Evolutionary conservation across 2,113 vertebrate genomes (phyloP).

Genomic region (Ia io): DNA sequence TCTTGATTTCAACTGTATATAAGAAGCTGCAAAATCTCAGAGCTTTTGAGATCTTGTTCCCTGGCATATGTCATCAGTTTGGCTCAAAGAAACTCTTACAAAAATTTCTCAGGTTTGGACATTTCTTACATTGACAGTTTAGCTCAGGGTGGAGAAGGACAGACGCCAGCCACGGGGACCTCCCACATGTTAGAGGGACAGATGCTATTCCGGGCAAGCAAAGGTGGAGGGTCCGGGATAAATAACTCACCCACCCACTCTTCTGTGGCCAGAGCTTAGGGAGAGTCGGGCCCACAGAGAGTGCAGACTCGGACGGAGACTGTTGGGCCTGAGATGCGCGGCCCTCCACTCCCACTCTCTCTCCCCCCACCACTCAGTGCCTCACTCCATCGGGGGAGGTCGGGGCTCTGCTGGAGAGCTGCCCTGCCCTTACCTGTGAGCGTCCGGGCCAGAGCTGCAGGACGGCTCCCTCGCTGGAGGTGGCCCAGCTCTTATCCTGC

Average conservation of each 20-base stretch:
- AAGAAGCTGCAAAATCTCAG: background rate
- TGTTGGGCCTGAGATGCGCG: fast-evolving
- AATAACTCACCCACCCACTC: background rate
- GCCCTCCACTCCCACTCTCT: fast-evolving
- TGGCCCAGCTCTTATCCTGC: background rate
- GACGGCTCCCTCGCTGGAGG: fast-evolving
- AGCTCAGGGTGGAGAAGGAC: background rate
- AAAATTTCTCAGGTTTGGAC: background rate
- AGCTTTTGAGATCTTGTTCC: background rate
- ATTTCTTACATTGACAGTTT: background rate
- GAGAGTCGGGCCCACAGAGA: too few species aligned
- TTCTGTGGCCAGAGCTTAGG: background rate
- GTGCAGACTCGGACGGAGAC: fast-evolving
- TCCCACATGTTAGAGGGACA: fast-evolving
- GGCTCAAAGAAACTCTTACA: background rate
- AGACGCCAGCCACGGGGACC: fast-evolving
- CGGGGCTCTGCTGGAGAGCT: background rate
- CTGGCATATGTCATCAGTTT: background rate
- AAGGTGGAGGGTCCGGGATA: background rate
- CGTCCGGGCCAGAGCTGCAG: background rate
- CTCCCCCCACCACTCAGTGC: background rate
- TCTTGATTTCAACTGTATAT: background rate
- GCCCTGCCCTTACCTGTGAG: background rate
- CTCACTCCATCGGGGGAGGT: background rate
- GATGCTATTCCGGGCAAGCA: fast-evolving